phyloP scores from a whole-genome alignment of 2,888 invertebrate genomes.

The Lissonota sp. region DNA sequence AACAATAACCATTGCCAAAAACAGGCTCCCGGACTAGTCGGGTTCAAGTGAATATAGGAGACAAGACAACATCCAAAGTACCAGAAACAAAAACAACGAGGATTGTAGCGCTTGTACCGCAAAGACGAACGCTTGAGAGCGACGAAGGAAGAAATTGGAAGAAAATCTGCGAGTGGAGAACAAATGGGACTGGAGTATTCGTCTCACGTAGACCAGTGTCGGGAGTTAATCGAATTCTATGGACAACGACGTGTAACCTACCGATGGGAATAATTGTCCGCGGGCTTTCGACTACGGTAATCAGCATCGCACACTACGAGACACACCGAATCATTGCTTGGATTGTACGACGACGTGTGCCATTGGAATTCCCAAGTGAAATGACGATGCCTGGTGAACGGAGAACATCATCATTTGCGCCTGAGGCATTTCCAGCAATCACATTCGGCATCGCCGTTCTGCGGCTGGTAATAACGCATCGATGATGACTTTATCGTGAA shows the following conservation, averaged over 20 bases:
- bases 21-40: neutral
- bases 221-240: constrained; percentile 64
- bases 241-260: constrained; percentile 67
- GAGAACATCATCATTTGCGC: too few species aligned
- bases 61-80: neutral
- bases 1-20: constrained; percentile 4
- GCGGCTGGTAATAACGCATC: constrained; percentile 11
- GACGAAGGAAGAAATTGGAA: constrained; percentile 18
- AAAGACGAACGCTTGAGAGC: neutral
- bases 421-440: constrained; percentile 43
- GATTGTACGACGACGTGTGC: constrained; percentile 50
- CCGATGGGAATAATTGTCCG: constrained; percentile 70
- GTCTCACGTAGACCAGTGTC: constrained; percentile 54
- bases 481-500: constrained; percentile 54
- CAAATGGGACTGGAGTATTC: constrained; percentile 38
- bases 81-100: constrained; percentile 1
- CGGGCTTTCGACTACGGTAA: constrained; percentile 63
- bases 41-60: neutral
- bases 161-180: constrained; percentile 18
- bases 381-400: constrained; percentile 1
- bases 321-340: constrained; percentile 50
- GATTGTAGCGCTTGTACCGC: neutral
- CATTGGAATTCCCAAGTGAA: constrained; percentile 48
- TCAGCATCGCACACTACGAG: constrained; percentile 46
- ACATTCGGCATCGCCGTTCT: constrained; percentile 40